These are phyloP conservation scores for Hippopotamus amphibius DNA, from an alignment of 2,113 vertebrate species.

Conservation along the genomic window DNA sequence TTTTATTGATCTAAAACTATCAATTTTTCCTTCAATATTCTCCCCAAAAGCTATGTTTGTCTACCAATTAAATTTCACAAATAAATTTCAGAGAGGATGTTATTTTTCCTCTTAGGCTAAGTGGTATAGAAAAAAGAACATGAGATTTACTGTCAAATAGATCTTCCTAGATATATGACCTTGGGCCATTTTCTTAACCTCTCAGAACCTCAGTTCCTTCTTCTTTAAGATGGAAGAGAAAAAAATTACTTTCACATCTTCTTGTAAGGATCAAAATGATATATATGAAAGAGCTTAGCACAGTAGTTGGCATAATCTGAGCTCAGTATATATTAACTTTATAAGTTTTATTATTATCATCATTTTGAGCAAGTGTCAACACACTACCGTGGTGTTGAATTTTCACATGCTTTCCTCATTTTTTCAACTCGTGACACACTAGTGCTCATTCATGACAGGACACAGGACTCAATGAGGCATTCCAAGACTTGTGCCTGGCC, in stretches of 20 bases:
- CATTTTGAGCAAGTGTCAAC: neutral
- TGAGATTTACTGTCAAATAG: neutral
- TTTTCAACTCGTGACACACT: neutral
- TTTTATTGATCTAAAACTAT: constrained; percentile 11
- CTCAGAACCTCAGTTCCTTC: neutral
- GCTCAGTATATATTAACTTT: neutral
- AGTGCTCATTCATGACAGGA: neutral
- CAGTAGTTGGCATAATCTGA: neutral
- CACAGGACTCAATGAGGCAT: neutral
- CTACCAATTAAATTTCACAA: constrained; percentile 8
- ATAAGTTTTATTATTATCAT: neutral
- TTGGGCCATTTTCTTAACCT: neutral
- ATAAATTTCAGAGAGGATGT: neutral
- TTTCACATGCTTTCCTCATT: neutral
- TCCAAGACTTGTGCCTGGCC: neutral
- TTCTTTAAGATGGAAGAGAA: constrained; percentile 1
- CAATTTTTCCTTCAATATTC: neutral
- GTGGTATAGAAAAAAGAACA: neutral
- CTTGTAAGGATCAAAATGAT: neutral
- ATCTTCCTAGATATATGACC: neutral
- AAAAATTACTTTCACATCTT: neutral
- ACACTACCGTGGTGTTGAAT: too few relatives aligned
- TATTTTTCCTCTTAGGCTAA: neutral
- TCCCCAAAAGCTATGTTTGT: neutral
- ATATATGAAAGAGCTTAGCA: neutral